Conservation (phyloP, 2,113 vertebrate genomes). For the Lagopus muta region DNA sequence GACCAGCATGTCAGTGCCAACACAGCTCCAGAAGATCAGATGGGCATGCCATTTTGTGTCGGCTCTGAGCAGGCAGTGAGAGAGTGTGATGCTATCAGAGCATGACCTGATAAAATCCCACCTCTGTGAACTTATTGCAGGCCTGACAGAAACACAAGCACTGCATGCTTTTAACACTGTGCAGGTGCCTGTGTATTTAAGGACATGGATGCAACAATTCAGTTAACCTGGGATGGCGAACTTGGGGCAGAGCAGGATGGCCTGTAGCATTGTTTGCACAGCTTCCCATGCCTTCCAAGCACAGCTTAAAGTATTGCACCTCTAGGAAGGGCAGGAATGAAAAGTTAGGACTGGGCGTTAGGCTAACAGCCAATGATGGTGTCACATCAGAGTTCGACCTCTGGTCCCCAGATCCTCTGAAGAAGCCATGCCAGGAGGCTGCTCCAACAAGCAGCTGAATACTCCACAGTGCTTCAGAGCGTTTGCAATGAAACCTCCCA, state of each 20-base stretch:
- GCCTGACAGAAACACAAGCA: not conserved
- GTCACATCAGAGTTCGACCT: not conserved
- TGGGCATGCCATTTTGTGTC: not conserved
- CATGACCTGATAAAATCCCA: not conserved
- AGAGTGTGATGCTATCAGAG: accelerated
- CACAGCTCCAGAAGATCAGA: not conserved
- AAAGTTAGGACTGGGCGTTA: not conserved
- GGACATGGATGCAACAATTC: not conserved
- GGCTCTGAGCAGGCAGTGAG: not conserved
- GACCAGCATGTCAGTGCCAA: not conserved
- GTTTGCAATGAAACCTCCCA: not conserved
- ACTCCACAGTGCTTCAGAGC: not conserved
- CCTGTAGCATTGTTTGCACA: not conserved
- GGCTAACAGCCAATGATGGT: not conserved
- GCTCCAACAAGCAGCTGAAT: not conserved
- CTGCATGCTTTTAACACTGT: not conserved
- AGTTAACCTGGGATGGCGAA: not conserved
- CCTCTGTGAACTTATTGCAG: not conserved
- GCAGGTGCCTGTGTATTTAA: not conserved
- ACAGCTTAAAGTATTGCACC: not conserved
- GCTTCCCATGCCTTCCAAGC: not conserved
- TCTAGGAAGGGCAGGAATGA: not conserved
- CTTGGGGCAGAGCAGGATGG: not conserved
- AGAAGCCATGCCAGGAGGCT: not conserved
- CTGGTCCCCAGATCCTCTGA: not conserved